These are phyloP conservation scores for Aspidiotus rigidus DNA, from an alignment of 2,888 invertebrate genomes.

Conservation along the genomic window DNA sequence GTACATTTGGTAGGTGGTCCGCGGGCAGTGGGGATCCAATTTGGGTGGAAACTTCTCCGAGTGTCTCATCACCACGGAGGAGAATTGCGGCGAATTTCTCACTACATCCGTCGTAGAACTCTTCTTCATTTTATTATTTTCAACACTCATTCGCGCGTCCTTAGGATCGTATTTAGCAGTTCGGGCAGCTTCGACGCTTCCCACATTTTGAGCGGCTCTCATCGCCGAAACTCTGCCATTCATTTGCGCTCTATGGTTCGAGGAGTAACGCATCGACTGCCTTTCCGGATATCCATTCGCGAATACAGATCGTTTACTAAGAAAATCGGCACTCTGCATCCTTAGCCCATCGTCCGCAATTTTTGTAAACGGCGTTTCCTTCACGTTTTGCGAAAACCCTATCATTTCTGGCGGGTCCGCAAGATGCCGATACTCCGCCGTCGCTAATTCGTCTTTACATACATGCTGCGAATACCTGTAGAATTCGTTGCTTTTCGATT, in stretches of 20 bases:
- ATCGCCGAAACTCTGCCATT: background rate
- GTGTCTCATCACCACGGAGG: conserved; percentile 31
- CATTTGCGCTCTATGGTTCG: conserved; percentile 37
- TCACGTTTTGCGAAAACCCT: background rate
- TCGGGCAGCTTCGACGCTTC: background rate
- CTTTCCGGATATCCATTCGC: conserved; percentile 36
- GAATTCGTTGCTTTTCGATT: conserved; percentile 24
- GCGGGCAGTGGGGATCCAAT: conserved; percentile 39
- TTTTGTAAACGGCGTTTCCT: conserved; percentile 21
- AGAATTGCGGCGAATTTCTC: background rate
- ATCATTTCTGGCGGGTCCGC: conserved; percentile 9
- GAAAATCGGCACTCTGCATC: conserved; percentile 34
- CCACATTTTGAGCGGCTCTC: background rate
- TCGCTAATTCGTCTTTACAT: conserved; percentile 6
- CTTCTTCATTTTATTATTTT: background rate
- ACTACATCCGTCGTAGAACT: background rate
- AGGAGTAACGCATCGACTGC: conserved; percentile 37
- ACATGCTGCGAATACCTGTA: conserved; percentile 19
- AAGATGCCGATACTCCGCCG: conserved; percentile 4
- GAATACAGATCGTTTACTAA: conserved; percentile 35
- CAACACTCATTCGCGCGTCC: background rate
- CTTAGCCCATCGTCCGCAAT: conserved; percentile 33
- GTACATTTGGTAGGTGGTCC: conserved; percentile 40
- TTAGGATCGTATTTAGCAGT: background rate
- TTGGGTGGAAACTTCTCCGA: conserved; percentile 37